Evolutionary conservation across 2,888 invertebrate species (phyloP).

Genomic region (Acleris cristana): DNA sequence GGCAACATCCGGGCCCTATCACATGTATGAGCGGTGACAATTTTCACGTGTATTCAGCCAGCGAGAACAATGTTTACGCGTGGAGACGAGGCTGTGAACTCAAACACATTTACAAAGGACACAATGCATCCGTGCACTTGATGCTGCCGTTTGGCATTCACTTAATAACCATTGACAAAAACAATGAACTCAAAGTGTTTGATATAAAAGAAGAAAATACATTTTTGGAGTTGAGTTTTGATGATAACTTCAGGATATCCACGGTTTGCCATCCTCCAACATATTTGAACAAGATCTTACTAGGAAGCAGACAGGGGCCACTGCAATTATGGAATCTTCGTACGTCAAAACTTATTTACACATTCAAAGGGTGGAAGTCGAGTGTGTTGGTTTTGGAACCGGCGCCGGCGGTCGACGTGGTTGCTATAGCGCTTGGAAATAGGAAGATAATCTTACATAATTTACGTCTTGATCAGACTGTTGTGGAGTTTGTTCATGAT

Average conservation of each 20-base stretch:
- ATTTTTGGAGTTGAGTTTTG: constrained; percentile 87
- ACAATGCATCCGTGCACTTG: constrained; percentile 88
- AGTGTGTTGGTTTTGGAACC: constrained; percentile 90
- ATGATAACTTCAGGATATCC: constrained; percentile 89
- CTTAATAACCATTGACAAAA: constrained; percentile 92
- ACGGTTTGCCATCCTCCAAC: constrained; percentile 96
- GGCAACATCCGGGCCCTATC: constrained; percentile 91
- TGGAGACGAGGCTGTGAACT: constrained; percentile 95
- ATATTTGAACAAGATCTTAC: constrained; percentile 95
- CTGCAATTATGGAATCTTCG: constrained; percentile 96
- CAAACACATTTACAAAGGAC: constrained; percentile 91
- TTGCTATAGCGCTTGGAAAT: constrained; percentile 92
- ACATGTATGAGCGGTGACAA: constrained; percentile 90
- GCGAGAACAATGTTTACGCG: constrained; percentile 90
- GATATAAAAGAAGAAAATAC: constrained; percentile 90
- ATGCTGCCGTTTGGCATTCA: constrained; percentile 94
- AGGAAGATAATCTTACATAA: constrained; percentile 95
- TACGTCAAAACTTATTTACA: constrained; percentile 88
- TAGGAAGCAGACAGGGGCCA: constrained; percentile 93
- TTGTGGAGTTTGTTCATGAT: constrained; percentile 95
- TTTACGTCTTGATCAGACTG: constrained; percentile 90
- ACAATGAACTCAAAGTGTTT: constrained; percentile 91
- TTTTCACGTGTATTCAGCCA: constrained; percentile 90
- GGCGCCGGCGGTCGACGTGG: constrained; percentile 96
- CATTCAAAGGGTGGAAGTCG: constrained; percentile 89